Conservation (phyloP, 1,140 invertebrate species). For the Habropoda laboriosa region DNA sequence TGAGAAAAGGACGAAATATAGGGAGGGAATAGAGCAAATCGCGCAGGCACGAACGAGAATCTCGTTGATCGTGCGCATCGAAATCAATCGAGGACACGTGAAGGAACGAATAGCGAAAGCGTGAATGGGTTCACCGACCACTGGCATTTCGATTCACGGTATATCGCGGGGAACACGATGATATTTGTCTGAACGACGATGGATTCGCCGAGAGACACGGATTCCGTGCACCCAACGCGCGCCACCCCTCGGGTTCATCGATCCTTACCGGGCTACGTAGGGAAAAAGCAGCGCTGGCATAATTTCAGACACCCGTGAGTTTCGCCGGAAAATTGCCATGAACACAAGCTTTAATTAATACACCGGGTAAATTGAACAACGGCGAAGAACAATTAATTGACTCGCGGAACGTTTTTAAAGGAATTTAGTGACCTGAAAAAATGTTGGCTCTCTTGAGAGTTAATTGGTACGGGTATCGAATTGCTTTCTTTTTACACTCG, state of each 20-base stretch:
- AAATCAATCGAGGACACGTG: constrained; percentile 49
- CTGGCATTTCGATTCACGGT: neutral
- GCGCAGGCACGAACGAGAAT: constrained; percentile 51
- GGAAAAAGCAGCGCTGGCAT: neutral
- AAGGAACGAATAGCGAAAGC: neutral
- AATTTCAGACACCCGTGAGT: neutral
- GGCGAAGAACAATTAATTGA: neutral
- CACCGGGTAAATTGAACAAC: neutral
- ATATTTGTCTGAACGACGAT: neutral
- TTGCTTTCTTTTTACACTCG: no score
- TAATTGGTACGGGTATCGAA: no score
- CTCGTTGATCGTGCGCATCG: constrained; percentile 65
- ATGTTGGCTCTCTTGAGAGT: neutral
- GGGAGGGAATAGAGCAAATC: neutral
- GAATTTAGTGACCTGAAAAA: neutral
- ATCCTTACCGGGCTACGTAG: no score
- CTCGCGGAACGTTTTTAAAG: neutral
- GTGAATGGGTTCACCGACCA: neutral
- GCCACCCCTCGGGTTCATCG: neutral
- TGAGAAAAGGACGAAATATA: neutral
- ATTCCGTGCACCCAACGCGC: neutral
- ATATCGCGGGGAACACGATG: constrained; percentile 1
- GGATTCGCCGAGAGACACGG: neutral
- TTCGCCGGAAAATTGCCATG: neutral
- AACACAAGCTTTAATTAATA: constrained; percentile 6